phyloP scores from a whole-genome alignment of 2,113 vertebrate genomes.

The Prolemur simus region DNA sequence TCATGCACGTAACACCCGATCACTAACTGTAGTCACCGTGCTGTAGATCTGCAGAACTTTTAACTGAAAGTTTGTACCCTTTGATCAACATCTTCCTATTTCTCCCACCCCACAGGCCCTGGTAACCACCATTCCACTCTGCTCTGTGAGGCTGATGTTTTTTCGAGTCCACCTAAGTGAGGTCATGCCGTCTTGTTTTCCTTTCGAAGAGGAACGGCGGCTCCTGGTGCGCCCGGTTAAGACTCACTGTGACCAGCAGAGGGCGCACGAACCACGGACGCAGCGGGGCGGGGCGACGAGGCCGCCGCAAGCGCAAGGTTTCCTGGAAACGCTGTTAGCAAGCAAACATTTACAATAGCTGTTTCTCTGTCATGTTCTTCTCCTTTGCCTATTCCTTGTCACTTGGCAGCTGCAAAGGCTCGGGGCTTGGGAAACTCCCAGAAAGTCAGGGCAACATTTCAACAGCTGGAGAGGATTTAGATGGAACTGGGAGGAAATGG shows the following conservation, averaged over 20 bases:
- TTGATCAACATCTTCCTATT: background rate
- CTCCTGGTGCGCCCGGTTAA: background rate
- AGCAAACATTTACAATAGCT: constrained; percentile 51
- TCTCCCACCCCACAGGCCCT: background rate
- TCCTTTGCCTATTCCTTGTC: constrained; percentile 38
- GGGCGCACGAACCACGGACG: constrained; percentile 53
- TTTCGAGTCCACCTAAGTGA: background rate
- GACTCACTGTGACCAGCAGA: constrained; percentile 68
- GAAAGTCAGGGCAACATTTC: constrained; percentile 49
- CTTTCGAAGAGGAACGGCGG: background rate
- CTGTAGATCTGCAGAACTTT: background rate
- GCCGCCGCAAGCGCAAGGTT: background rate
- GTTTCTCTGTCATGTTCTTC: constrained; percentile 54
- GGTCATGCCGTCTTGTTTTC: background rate
- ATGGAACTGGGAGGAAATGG: background rate
- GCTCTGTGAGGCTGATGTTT: background rate
- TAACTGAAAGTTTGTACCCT: background rate
- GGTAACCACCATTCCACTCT: background rate
- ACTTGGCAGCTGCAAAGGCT: constrained; percentile 63
- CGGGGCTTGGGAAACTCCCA: constrained; percentile 64
- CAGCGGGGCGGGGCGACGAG: background rate
- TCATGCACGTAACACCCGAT: background rate
- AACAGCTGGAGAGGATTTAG: constrained; percentile 60
- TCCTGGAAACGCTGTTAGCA: constrained; percentile 53
- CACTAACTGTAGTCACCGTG: background rate